Conservation (phyloP, 2,113 vertebrate genomes). For the Notiomystis cincta region DNA sequence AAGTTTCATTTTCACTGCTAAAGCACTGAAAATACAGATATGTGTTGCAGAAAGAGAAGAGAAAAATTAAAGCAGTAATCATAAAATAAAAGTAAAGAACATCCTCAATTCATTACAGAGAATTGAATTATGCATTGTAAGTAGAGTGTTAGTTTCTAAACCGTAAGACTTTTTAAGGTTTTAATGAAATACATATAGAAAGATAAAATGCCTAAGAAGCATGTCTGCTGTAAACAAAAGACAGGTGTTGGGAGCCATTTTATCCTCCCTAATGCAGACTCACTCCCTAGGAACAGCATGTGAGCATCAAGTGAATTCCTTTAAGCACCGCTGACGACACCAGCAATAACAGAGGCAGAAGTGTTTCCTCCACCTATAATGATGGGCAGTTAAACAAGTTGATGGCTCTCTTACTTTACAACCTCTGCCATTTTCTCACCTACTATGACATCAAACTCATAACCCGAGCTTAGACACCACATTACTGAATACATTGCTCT, state of each 20-base stretch:
- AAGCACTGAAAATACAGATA: neutral
- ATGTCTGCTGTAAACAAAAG: neutral
- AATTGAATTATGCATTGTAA: neutral
- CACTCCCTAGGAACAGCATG: neutral
- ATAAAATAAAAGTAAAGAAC: neutral
- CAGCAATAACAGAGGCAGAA: neutral
- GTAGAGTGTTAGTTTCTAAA: neutral
- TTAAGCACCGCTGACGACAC: neutral
- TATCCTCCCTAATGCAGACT: neutral
- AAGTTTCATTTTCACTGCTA: neutral
- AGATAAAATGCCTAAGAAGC: neutral
- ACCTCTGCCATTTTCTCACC: neutral
- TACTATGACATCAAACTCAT: neutral
- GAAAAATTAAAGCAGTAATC: neutral
- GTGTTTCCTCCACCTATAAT: neutral
- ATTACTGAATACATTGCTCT: neutral
- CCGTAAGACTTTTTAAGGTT: neutral
- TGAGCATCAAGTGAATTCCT: neutral
- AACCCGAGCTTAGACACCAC: neutral
- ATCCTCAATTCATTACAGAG: neutral
- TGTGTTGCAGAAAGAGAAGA: neutral
- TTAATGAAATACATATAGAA: neutral
- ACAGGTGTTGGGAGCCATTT: neutral
- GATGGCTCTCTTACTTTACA: neutral
- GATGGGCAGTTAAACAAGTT: neutral